Evolutionary conservation across 2,113 vertebrate genomes (phyloP), one percentile per base, ranked within the genome.

Genomic region (Dipodomys merriami): DNA sequence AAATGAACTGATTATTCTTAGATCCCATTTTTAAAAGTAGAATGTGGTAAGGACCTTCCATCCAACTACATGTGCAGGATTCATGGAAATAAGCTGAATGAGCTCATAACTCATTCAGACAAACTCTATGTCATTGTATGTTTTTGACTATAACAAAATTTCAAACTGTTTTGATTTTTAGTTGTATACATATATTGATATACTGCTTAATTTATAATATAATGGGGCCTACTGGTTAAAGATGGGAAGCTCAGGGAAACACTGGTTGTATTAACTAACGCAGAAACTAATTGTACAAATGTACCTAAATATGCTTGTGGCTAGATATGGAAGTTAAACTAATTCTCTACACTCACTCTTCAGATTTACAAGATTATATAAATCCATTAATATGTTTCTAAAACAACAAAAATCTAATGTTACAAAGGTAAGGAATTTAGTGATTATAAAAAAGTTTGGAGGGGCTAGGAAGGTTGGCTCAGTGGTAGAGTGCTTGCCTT

Each of bases 261-360:
- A 79, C 25, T 62, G 64, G 68, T 22, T 90, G 19, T 82, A 15
- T 33, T 85, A 62, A 57, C 53, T 13, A 92, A 77, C 9, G 64
- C 8, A 88, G 78, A 68, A 81, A 49, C 18, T 69, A 35, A 84
- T 93, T 95, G 79, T 93, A 91, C 25, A 89, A 87, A 84, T 93
- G 7, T 30, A 15, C 7, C 81, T 91, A 35, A 89, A 71, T 73
- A 60, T 76, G 68, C 3, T 81, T 13, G 84, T 85, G 85, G 33
- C 53, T 83, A 83, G 13, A 30, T 27, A 78, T 33, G 27, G 83
- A 85, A 88, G 39, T 86, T 33, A 91, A 65, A 88, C 69, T 87
- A 19, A 90, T 92, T 65, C 20, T 22, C 30, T 33, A 33, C 3
- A 16, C 25, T 60, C 23, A 69, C 29, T 94, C 49, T 94, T 44